Evolutionary conservation across 1,140 invertebrate species (phyloP).

Genomic region (Penaeus vannamei): DNA sequence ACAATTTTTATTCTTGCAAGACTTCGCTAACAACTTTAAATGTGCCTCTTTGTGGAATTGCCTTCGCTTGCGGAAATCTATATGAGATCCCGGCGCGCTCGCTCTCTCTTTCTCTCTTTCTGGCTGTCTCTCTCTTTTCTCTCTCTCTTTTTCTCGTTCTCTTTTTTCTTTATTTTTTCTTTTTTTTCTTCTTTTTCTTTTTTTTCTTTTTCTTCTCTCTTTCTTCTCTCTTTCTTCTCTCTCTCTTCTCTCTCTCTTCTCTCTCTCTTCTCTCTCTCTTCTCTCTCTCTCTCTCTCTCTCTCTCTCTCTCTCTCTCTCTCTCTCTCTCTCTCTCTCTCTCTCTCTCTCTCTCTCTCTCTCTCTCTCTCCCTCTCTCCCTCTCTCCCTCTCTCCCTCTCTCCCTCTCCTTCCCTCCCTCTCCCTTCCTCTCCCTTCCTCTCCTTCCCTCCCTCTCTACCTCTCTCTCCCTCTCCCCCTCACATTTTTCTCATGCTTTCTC

Average conservation of each 20-base stretch:
- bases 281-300: not conserved
- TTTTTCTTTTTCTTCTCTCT: not conserved
- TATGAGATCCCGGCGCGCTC: no score
- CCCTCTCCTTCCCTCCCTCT: not conserved
- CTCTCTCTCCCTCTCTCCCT: not conserved
- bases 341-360: no score
- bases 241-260: not conserved
- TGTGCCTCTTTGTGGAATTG: no score
- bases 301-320: not conserved
- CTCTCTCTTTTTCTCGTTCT: no score
- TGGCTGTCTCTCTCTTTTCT: no score
- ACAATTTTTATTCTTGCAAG: no score
- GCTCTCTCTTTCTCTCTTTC: no score
- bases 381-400: not conserved
- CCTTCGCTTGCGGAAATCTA: no score
- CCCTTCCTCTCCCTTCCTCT: not conserved
- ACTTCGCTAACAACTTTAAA: no score
- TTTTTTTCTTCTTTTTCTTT: no score
- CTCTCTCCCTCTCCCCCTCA: slow-evolving; percentile 31
- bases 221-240: not conserved
- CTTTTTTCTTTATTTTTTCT: no score
- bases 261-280: not conserved
- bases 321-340: no score
- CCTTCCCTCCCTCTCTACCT: not conserved
- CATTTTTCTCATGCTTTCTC: slow-evolving; percentile 5